These are phyloP conservation scores for Schrankia costaestrigalis DNA, from an alignment of 2,888 invertebrate genomes.

Conservation along the genomic window DNA sequence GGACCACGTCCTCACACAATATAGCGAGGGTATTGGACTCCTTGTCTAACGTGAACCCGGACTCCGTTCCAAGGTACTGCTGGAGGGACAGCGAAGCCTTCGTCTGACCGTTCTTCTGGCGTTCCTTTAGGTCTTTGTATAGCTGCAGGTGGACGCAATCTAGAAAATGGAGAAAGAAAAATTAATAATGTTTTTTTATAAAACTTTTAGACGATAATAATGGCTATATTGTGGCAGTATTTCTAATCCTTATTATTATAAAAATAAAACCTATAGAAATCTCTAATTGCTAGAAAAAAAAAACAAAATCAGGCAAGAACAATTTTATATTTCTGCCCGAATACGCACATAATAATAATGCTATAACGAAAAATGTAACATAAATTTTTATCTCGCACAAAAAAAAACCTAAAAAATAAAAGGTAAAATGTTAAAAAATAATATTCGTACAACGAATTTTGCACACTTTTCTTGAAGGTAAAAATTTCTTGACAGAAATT, in stretches of 20 bases:
- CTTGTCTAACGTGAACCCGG: slow-evolving; percentile 93
- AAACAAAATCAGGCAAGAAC: too few species aligned
- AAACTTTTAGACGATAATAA: too few species aligned
- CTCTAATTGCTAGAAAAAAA: too few species aligned
- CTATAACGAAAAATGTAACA: too few species aligned
- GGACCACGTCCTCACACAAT: slow-evolving; percentile 92
- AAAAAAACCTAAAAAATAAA: too few species aligned
- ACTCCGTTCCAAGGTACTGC: slow-evolving; percentile 92
- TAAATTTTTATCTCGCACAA: too few species aligned
- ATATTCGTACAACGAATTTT: slow-evolving; percentile 7
- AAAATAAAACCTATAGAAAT: too few species aligned
- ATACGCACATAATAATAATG: too few species aligned
- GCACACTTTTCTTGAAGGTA: slow-evolving; percentile 9
- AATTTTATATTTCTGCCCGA: too few species aligned
- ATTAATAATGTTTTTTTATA: background rate
- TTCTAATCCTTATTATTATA: too few species aligned
- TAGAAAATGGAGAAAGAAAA: slow-evolving; percentile 80
- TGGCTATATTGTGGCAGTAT: too few species aligned
- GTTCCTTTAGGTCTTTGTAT: slow-evolving; percentile 93
- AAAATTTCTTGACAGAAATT: slow-evolving; percentile 27
- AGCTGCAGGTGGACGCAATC: slow-evolving; percentile 94
- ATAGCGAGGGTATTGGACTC: slow-evolving; percentile 94
- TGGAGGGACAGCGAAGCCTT: slow-evolving; percentile 93
- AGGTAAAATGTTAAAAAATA: too few species aligned
- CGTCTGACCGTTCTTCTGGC: slow-evolving; percentile 92